Base-by-base conservation (phyloP, 2,113 vertebrate species). In the Terrapene triunguis region DNA sequence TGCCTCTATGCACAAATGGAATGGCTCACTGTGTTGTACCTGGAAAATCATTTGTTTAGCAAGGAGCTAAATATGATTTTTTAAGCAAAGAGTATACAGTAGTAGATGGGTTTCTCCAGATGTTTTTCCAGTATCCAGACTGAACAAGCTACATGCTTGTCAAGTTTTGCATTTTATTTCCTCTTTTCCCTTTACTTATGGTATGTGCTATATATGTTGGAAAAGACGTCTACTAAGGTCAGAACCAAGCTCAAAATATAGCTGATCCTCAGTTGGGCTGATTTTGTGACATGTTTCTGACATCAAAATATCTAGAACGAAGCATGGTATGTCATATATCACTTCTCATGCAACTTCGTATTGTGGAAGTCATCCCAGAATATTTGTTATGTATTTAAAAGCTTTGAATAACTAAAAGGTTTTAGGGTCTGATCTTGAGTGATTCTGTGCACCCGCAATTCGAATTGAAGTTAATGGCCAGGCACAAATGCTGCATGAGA, bases 311-410 rank as follows among this genome's bases (percentile, higher is more conserved):
- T 76, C 88, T 62, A 88, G 51, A 91, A 51, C 5, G 89, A 17
- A 87, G 12, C 10, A 82, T 24, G 94, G 80, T 48, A 8, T 35
- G 5, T 84, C 11, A 80, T 80, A 6, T 84, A 27, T 50, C 87
- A 48, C 51, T 79, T 89, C 21, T 62, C 76, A 3, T 94, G 78
- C 92, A 59, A 35, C 29, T 7, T 87, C 1, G 0, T 82, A 88
- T 96, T 90, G 54, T 74, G n/a, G 16, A 16, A 80, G 53, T 62
- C 22, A 6, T 91, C 55, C 35, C n/a, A 72, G 35, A 72, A 38
- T 72, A 38, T 38, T 72, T 72, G 65, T 72, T 74, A 32, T 82
- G 29, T 59, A 50, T 86, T 93, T 90, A 86, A 80, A 90, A 94
- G 47, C 17, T 88, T 95, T 84, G 35, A 93, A 38, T 59, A n/a